Conservation (phyloP, 2,888 invertebrate species). For the Crepidodera aurea region DNA sequence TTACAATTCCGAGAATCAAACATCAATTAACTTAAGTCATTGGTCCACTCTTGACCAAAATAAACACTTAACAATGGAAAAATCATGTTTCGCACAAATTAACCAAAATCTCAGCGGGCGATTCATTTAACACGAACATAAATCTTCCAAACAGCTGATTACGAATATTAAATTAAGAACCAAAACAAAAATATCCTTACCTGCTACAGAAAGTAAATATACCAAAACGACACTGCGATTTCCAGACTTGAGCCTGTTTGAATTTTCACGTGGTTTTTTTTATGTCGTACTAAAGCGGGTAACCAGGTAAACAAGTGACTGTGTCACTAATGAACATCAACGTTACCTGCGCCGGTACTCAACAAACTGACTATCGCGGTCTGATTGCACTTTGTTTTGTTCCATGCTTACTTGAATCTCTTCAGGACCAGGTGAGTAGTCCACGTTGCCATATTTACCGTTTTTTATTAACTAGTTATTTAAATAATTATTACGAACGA, state of each 20-base stretch:
- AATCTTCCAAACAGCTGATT: conserved; percentile 18
- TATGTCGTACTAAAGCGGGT: conserved; percentile 27
- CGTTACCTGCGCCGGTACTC: conserved; percentile 39
- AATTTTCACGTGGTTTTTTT: conserved; percentile 32
- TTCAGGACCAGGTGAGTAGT: conserved; percentile 55
- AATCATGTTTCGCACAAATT: conserved; percentile 15
- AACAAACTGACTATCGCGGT: conserved; percentile 56
- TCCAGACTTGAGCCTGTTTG: background rate
- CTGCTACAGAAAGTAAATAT: conserved; percentile 10
- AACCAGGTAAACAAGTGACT: conserved; percentile 35
- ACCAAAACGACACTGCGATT: conserved; percentile 9
- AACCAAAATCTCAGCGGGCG: conserved; percentile 14
- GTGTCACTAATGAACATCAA: conserved; percentile 33
- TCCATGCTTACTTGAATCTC: conserved; percentile 55
- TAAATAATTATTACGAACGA: background rate
- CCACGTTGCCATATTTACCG: conserved; percentile 47
- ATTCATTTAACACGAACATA: conserved; percentile 12
- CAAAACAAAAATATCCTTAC: conserved; percentile 25
- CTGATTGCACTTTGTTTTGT: conserved; percentile 61
- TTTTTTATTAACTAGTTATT: conserved; percentile 35
- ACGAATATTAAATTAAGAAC: conserved; percentile 7
- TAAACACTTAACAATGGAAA: conserved; percentile 17
- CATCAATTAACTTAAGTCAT: background rate
- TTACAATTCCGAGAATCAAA: conserved; percentile 5
- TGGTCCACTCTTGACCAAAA: background rate